These are phyloP conservation scores for Abscondita cerata DNA, from an alignment of 2,888 invertebrate genomes.

Conservation along the genomic window DNA sequence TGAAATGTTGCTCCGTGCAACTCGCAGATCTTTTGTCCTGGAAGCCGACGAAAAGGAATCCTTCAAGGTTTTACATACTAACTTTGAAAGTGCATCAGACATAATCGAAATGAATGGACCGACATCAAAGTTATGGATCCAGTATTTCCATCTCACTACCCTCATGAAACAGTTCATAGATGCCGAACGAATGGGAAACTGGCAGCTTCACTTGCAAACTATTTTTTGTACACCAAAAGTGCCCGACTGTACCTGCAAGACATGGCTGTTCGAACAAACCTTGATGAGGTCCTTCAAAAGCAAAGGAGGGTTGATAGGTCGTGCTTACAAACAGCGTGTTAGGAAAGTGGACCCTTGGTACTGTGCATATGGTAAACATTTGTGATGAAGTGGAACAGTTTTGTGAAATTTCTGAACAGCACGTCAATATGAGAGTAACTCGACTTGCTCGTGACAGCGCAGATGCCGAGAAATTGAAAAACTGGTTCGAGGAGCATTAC, in stretches of 20 bases:
- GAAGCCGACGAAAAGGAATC: neutral
- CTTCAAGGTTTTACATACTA: neutral
- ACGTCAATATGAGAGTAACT: conserved; percentile 32
- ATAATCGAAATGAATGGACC: conserved; percentile 2
- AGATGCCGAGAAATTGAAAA: conserved; percentile 34
- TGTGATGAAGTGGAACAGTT: conserved; percentile 35
- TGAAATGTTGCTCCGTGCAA: neutral
- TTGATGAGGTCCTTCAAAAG: conserved; percentile 39
- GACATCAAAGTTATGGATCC: conserved; percentile 13
- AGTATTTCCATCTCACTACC: conserved; percentile 1
- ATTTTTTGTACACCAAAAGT: conserved; percentile 50
- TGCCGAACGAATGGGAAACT: conserved; percentile 7
- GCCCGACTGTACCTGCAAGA: conserved; percentile 52
- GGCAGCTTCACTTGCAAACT: conserved; percentile 37
- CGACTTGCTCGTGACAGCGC: conserved; percentile 24
- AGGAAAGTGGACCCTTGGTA: conserved; percentile 29
- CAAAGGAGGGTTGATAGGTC: conserved; percentile 25
- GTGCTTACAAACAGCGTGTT: conserved; percentile 36
- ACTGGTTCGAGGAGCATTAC: conserved; percentile 32
- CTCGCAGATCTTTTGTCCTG: neutral
- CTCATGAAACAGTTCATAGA: conserved; percentile 8
- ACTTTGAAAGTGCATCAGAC: neutral
- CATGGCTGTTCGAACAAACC: conserved; percentile 41
- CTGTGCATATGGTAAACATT: conserved; percentile 33
- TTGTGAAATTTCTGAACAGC: conserved; percentile 26